These are phyloP conservation scores for Teinopalpus imperialis DNA, from an alignment of 2,888 invertebrate genomes.

Conservation along the genomic window DNA sequence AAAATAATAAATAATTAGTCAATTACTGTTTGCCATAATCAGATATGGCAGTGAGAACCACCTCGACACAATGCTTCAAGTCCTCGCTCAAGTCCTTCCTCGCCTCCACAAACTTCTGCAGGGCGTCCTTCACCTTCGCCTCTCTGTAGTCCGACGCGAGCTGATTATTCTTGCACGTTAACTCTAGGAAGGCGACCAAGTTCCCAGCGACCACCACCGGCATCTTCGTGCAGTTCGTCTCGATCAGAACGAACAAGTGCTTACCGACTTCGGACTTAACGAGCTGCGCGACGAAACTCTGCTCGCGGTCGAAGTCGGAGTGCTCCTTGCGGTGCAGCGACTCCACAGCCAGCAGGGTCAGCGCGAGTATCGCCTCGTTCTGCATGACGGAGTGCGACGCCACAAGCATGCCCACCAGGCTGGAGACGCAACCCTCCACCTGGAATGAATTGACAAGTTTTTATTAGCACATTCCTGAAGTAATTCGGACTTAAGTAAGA, in stretches of 20 bases:
- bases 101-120: slow-evolving; percentile 56
- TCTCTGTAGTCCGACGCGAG: slow-evolving; percentile 59
- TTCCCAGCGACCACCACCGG: slow-evolving; percentile 77
- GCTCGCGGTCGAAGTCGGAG: slow-evolving; percentile 47
- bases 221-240: slow-evolving; percentile 71
- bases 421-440: slow-evolving; percentile 86
- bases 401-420: slow-evolving; percentile 90
- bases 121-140: slow-evolving; percentile 53
- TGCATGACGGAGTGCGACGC: slow-evolving; percentile 94
- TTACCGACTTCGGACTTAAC: slow-evolving; percentile 77
- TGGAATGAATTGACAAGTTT: slow-evolving; percentile 44
- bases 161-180: slow-evolving; percentile 61
- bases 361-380: slow-evolving; percentile 89
- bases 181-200: slow-evolving; percentile 69
- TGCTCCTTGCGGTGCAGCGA: slow-evolving; percentile 44
- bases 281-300: slow-evolving; percentile 55
- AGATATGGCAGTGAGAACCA: slow-evolving; percentile 45
- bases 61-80: slow-evolving; percentile 47
- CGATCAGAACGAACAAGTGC: slow-evolving; percentile 70
- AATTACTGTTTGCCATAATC: slow-evolving; percentile 34
- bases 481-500: too few species aligned
- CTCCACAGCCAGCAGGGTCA: slow-evolving; percentile 82
- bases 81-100: slow-evolving; percentile 56
- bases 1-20: too few species aligned
- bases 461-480: background rate